A percentile compares a stretch with the other conserved stretches of the same genome.
These are phyloP conservation scores for Lepilemur ruficaudatus DNA, from an alignment of 2,797 vertebrate genomes.

Conservation along the genomic window DNA sequence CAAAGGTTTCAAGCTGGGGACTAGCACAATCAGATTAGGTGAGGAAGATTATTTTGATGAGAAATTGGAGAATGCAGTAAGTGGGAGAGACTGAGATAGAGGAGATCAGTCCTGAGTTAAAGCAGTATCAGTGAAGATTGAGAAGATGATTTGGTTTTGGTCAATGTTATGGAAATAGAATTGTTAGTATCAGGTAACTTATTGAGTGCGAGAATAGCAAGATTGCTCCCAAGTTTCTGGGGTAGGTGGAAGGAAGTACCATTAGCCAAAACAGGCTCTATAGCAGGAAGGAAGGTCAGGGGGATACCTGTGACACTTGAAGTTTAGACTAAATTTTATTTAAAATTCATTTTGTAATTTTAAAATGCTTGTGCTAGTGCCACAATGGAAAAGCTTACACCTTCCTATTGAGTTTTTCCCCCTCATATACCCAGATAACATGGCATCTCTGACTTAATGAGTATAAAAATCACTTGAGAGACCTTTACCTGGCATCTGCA, in stretches of 20 bases:
- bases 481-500: neutral
- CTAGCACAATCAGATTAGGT: neutral
- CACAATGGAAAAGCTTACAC: neutral
- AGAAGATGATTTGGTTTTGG: neutral
- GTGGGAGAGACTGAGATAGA: neutral
- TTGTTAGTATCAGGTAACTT: neutral
- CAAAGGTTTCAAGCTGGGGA: neutral
- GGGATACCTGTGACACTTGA: neutral
- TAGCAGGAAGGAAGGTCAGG: neutral
- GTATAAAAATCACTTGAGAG: neutral
- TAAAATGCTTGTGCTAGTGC: neutral
- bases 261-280: neutral
- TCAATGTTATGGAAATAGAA: neutral
- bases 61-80: neutral
- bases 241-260: neutral
- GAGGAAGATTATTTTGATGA: neutral
- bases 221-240: neutral
- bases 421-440: neutral
- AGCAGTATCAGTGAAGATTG: neutral
- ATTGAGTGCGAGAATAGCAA: neutral
- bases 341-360: slow-evolving; percentile 24
- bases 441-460: neutral
- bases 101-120: neutral
- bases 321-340: neutral
- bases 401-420: neutral